phyloP scores from a whole-genome alignment of 2,888 invertebrate genomes.

The Orthosia incerta region DNA sequence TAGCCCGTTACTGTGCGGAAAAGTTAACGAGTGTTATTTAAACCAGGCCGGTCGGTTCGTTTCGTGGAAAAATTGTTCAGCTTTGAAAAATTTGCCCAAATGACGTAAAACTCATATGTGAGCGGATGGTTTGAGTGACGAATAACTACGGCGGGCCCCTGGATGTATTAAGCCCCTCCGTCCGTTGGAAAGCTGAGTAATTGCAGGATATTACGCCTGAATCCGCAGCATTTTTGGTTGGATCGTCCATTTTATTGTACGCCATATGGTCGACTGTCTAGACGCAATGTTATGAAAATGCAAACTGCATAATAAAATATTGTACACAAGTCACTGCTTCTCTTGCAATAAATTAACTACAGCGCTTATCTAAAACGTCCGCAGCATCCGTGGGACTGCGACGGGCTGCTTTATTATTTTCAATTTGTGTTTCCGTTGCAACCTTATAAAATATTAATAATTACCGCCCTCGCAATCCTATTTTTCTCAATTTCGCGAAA shows the following conservation, averaged over 20 bases:
- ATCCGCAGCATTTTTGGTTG: conserved; percentile 60
- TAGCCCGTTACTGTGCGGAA: conserved; percentile 80
- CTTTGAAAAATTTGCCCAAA: conserved; percentile 87
- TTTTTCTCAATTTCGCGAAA: conserved; percentile 75
- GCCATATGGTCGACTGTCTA: conserved; percentile 57
- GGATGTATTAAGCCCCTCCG: conserved; percentile 73
- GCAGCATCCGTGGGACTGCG: conserved; percentile 48
- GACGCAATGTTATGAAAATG: conserved; percentile 59
- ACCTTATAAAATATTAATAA: conserved; percentile 64
- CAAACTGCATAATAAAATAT: conserved; percentile 55
- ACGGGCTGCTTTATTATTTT: conserved; percentile 40
- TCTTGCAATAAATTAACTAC: conserved; percentile 52
- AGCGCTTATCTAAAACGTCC: conserved; percentile 57
- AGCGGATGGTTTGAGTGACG: conserved; percentile 72
- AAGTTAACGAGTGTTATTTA: conserved; percentile 90
- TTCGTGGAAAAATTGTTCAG: conserved; percentile 81
- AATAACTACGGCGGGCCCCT: conserved; percentile 76
- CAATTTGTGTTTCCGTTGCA: conserved; percentile 44
- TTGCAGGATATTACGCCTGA: conserved; percentile 72
- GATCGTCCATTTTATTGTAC: conserved; percentile 56
- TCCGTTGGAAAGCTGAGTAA: conserved; percentile 76
- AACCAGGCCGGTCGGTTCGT: conserved; percentile 75
- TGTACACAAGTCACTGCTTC: conserved; percentile 54
- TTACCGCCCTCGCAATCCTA: conserved; percentile 54
- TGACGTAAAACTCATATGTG: conserved; percentile 88